Conservation (phyloP, 2,113 vertebrate species). For the Onychostruthus taczanowskii region DNA sequence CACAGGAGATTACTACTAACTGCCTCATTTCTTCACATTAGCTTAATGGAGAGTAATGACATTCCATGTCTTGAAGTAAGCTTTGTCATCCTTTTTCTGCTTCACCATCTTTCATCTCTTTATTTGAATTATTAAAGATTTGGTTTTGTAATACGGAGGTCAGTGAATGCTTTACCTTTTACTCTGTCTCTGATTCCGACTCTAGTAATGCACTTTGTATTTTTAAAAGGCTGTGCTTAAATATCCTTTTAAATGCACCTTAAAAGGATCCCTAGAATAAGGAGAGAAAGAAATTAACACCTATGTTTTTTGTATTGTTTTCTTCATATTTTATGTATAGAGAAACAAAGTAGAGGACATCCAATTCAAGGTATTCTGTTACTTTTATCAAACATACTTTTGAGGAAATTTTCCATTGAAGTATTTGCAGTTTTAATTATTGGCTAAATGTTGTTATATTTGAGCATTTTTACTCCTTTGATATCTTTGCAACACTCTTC, state of each 20-base stretch:
- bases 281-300: neutral
- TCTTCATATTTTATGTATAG: neutral
- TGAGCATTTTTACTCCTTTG: neutral
- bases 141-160: neutral
- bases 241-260: neutral
- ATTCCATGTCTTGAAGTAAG: neutral
- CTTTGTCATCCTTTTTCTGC: neutral
- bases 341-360: neutral
- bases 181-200: neutral
- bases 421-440: neutral
- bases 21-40: conserved; percentile 66
- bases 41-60: conserved; percentile 57
- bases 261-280: neutral
- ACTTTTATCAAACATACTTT: neutral
- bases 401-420: neutral
- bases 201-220: neutral
- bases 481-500: neutral
- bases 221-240: neutral
- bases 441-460: neutral
- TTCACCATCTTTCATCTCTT: neutral
- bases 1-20: conserved; percentile 1
- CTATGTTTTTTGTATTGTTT: neutral
- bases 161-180: neutral
- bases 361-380: neutral
- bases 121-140: neutral